phyloP scores from a whole-genome alignment of 2,113 vertebrate genomes.

The Uria lomvia region DNA sequence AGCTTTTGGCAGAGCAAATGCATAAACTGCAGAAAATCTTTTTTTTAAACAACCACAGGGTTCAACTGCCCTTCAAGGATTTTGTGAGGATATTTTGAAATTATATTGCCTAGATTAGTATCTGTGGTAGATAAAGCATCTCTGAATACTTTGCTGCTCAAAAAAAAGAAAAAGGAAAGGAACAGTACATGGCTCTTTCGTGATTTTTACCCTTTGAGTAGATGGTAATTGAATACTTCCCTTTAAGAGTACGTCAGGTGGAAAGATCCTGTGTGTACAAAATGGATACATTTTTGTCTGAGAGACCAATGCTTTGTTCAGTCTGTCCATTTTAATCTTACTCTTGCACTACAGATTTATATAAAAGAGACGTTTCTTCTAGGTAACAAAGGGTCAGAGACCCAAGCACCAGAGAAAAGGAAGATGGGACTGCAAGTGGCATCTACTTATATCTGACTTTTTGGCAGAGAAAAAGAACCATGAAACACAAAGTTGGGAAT shows the following conservation, averaged over 20 bases:
- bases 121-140: constrained; percentile 63
- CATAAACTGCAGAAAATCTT: constrained; percentile 64
- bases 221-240: constrained; percentile 73
- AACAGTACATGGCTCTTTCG: constrained; percentile 62
- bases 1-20: constrained; percentile 69
- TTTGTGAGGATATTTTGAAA: constrained; percentile 60
- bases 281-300: constrained; percentile 64
- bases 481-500: background rate
- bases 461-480: background rate
- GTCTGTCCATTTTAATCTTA: constrained; percentile 72
- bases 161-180: background rate
- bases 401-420: background rate
- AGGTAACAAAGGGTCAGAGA: constrained; percentile 30
- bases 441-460: background rate
- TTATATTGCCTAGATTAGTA: constrained; percentile 66
- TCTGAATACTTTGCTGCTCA: constrained; percentile 35
- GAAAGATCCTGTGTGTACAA: constrained; percentile 72
- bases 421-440: background rate
- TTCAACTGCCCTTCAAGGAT: constrained; percentile 60
- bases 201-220: constrained; percentile 52
- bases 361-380: constrained; percentile 43
- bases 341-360: constrained; percentile 58
- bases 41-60: constrained; percentile 39
- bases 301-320: constrained; percentile 65
- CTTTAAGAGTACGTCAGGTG: constrained; percentile 72